Base-by-base conservation (phyloP, 2,888 invertebrate genomes). In the Cerceris ruficornis region DNA sequence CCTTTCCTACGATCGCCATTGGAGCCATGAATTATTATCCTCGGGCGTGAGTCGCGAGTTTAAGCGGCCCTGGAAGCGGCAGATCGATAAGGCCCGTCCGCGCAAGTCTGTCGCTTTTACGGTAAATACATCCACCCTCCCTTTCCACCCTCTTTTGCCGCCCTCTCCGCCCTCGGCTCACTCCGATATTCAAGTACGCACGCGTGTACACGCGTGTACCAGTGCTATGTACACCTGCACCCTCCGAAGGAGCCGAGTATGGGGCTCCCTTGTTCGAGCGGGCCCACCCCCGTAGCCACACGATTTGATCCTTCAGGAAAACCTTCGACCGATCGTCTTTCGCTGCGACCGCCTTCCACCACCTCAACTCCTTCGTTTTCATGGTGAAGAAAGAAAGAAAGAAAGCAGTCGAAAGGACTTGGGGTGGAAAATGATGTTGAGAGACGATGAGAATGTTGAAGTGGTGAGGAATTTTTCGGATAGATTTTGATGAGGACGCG, bases 81-180 rank as follows among this genome's bases (percentile, higher is more conserved):
- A 83, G 88, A 91, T 91, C 90, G 88, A 91, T 91, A 90, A 85
- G 80, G 73, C 75, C 77, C 81, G 77, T 83, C 84, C 88, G 90
- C 90, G 90, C 90, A 90, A 88, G 90, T 90, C 90, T 86, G 82
- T 86, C 84, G 84, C 86, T 85, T 85, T 84, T 80, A 80, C 75
- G 68, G 82, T 85, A 87, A 87, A 85, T 81, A 80, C 79, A 54
- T 66, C 71, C 76, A 57, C 58, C 69, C 43, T 68, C 76, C 60
- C 57, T 39, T 49, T 15, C 68, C 52, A 15, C 52, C 73, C 72
- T 59, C 66, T 57, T 60, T 52, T 65, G 68, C 67, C 55, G 43
- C 14, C 9, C 39, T 1, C 17, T 6, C 15, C 39, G 1, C 2
- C 13, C 39, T 9, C 15, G 9, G 1, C 2, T 8, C 39, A 8